Conservation (phyloP, 2,113 vertebrate species). For the Camelus dromedarius region DNA sequence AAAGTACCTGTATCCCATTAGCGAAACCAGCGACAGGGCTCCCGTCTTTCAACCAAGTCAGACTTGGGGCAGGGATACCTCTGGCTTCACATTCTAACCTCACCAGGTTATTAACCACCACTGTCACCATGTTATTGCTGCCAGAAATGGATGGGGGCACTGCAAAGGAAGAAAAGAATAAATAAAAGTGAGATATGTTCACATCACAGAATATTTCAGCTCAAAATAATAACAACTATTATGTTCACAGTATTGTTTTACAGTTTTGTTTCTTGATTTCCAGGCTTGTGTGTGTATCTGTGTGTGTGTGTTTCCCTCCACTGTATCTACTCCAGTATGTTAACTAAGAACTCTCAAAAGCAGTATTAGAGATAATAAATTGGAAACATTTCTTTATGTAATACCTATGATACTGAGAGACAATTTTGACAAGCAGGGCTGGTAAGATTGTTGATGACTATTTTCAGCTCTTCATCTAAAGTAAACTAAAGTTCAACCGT, state of each 20-base stretch:
- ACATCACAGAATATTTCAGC: background rate
- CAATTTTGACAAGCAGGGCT: background rate
- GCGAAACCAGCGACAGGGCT: slow-evolving; percentile 95
- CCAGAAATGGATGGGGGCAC: slow-evolving; percentile 95
- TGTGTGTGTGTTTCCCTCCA: background rate
- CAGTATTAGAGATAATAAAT: background rate
- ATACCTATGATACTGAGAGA: background rate
- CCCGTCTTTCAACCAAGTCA: slow-evolving; percentile 98
- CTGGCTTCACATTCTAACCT: slow-evolving; percentile 95
- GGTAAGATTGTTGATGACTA: background rate
- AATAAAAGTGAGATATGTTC: background rate
- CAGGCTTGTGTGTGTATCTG: background rate
- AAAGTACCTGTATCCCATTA: slow-evolving; percentile 93
- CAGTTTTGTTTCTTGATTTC: slow-evolving; percentile 5
- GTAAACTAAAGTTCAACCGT: background rate
- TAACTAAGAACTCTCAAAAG: background rate
- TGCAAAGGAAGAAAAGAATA: slow-evolving; percentile 29
- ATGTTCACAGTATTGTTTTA: background rate
- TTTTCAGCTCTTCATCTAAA: slow-evolving; percentile 1
- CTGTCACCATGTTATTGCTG: slow-evolving; percentile 89
- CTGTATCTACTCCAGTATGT: background rate
- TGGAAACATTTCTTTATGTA: background rate
- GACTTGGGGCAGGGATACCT: slow-evolving; percentile 94
- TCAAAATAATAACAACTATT: background rate
- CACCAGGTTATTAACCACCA: slow-evolving; percentile 94